Evolutionary conservation across 2,888 invertebrate genomes (phyloP), one percentile per base, ranked within the genome.

Genomic region (Acrobasis repandana): DNA sequence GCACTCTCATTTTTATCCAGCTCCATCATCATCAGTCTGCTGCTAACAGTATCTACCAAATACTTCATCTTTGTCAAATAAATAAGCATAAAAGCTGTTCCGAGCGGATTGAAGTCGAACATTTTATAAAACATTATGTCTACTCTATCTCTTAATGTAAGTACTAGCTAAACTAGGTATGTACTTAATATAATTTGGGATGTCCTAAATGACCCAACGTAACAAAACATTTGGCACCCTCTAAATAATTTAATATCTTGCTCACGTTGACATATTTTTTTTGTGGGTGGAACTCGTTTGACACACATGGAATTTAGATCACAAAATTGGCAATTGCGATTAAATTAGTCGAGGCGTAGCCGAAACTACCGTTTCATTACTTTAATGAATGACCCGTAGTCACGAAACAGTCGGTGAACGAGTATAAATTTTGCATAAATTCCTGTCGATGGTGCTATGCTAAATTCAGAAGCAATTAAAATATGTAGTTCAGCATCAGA

Each of bases 311-410:
- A 48, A 60, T 58, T 58, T 54, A 18, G 60, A 43, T 20, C 20
- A 49, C 52, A 48, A 63, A 56, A 61, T 61, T 61, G 63, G 15
- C 57, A 56, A 61, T 65, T 47, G 56, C 56, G 61, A 63, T 67
- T 61, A 73, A 77, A 76, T 76, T 73, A 74, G 72, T 69, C 64
- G 73, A 70, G 74, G 72, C 73, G 71, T 67, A 67, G 71, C 72
- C 68, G 66, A 73, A 77, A 78, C 71, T 74, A 74, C 71, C 65
- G 72, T 79, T 83, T 80, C 77, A 83, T 86, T 85, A 82, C 71
- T 75, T 71, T 73, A 83, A 84, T 81, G 69, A 77, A 86, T 73
- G 72, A 74, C 70, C 65, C 57, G 49, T 61, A 81, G 85, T 77
- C 86, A 88, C 86, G 87, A 76, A 70, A 73, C 60, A 61, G 52